Conservation (phyloP, 1,140 invertebrate species). For the Chrysomallon squamiferum region DNA sequence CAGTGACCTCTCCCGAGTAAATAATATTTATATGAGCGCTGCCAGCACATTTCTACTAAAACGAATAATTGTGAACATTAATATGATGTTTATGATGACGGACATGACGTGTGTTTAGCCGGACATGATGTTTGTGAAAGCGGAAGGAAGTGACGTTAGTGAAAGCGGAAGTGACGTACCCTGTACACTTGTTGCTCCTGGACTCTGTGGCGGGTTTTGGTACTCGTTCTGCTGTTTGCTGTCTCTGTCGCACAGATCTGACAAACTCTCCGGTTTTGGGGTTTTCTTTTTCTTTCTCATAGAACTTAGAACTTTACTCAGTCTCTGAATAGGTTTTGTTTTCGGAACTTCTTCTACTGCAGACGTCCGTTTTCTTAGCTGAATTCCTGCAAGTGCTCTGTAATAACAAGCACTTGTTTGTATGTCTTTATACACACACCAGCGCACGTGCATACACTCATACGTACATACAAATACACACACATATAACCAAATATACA, state of each 20-base stretch:
- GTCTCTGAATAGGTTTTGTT: background rate
- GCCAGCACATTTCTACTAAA: no score
- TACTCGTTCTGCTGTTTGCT: background rate
- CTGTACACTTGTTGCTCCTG: background rate
- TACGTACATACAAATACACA: background rate
- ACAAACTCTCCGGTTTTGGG: background rate
- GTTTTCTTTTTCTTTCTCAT: background rate
- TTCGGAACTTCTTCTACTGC: background rate
- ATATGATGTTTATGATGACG: no score
- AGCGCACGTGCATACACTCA: background rate
- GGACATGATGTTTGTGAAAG: no score
- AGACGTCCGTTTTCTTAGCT: no score
- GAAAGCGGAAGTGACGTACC: no score
- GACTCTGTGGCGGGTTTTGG: background rate
- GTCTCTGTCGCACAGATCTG: background rate
- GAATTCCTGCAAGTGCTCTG: no score
- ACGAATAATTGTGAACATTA: no score
- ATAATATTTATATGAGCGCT: no score
- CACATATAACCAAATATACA: background rate
- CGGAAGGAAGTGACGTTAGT: no score
- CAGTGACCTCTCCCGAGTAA: no score
- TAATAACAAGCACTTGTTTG: background rate
- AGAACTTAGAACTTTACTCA: background rate
- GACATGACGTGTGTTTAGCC: no score
- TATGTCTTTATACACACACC: background rate